phyloP scores from a whole-genome alignment of 2,888 invertebrate genomes.

The Psylliodes chrysocephalus region DNA sequence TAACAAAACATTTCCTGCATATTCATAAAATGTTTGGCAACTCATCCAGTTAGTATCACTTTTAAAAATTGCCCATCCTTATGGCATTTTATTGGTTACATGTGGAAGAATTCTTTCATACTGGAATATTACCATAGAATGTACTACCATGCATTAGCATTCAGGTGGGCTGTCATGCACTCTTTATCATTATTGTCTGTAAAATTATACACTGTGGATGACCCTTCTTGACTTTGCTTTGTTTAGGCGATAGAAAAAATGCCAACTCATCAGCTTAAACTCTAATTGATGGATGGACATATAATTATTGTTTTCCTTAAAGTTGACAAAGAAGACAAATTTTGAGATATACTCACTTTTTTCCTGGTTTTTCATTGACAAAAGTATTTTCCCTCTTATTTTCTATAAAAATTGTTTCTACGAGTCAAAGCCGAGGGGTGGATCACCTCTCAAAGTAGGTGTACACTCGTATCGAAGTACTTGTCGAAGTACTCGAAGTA shows the following conservation, averaged over 20 bases:
- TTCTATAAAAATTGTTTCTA: slow-evolving; percentile 21
- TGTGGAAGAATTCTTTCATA: slow-evolving; percentile 8
- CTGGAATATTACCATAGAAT: slow-evolving; percentile 20
- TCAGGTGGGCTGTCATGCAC: slow-evolving; percentile 19
- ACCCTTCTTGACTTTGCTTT: slow-evolving; percentile 15
- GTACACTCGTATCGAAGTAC: too few species aligned
- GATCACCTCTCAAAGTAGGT: too few species aligned
- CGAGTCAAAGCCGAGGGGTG: too few species aligned
- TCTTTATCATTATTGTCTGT: slow-evolving; percentile 22
- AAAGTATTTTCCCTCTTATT: slow-evolving; percentile 1
- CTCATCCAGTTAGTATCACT: slow-evolving; percentile 38
- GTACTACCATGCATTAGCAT: slow-evolving; percentile 14
- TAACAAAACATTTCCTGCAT: slow-evolving; percentile 23
- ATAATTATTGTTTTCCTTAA: slow-evolving; percentile 10
- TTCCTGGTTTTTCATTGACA: slow-evolving; percentile 51
- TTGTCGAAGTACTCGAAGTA: too few species aligned
- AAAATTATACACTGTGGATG: slow-evolving; percentile 15
- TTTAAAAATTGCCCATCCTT: background rate
- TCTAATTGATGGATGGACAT: slow-evolving; percentile 6
- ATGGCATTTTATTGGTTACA: slow-evolving; percentile 4
- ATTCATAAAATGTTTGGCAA: slow-evolving; percentile 21
- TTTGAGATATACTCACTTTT: slow-evolving; percentile 48
- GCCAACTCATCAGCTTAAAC: slow-evolving; percentile 20
- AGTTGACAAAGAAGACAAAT: slow-evolving; percentile 19
- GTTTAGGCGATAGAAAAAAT: slow-evolving; percentile 18